Conservation (phyloP, 2,113 vertebrate genomes). For the Thomomys bottae region DNA sequence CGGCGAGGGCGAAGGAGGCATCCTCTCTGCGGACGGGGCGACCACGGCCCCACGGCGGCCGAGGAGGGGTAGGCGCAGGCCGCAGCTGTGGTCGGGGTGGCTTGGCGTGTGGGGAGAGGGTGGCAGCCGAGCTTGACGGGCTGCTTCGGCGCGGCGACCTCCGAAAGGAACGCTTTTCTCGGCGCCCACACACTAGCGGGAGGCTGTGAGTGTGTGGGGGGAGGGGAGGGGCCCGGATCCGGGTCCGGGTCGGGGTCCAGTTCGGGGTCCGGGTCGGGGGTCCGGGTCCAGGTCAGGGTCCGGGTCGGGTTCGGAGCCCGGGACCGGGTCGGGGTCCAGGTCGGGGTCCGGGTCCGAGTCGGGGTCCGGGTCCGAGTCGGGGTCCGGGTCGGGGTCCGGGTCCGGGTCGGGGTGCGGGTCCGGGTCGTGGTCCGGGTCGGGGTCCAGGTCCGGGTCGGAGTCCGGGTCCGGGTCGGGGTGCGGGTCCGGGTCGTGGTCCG, state of each 20-base stretch:
- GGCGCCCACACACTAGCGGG: background rate
- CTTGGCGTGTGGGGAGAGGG: conserved; percentile 47
- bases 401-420: too few relatives aligned
- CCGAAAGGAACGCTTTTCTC: conserved; percentile 62
- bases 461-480: too few relatives aligned
- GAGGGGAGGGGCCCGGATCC: background rate
- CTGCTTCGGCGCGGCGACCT: conserved; percentile 72
- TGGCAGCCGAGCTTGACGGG: conserved; percentile 67
- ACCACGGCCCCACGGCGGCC: background rate
- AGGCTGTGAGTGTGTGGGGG: conserved; percentile 33
- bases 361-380: too few relatives aligned
- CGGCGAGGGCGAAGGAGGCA: conserved; percentile 34
- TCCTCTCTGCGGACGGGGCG: background rate
- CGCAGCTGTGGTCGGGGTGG: conserved; percentile 26
- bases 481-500: too few relatives aligned
- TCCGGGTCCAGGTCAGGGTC: background rate
- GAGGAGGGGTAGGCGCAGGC: conserved; percentile 42
- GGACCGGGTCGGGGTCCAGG: background rate
- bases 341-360: too few relatives aligned
- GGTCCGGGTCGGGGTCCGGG: too few relatives aligned
- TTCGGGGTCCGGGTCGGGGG: too few relatives aligned
- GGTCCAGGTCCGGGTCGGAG: too few relatives aligned
- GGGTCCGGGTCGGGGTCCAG: background rate
- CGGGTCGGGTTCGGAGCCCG: background rate
- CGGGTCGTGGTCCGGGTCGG: too few relatives aligned